These are phyloP conservation scores for Drosophila kikkawai DNA, from an alignment of 1,140 invertebrate genomes.

Conservation along the genomic window DNA sequence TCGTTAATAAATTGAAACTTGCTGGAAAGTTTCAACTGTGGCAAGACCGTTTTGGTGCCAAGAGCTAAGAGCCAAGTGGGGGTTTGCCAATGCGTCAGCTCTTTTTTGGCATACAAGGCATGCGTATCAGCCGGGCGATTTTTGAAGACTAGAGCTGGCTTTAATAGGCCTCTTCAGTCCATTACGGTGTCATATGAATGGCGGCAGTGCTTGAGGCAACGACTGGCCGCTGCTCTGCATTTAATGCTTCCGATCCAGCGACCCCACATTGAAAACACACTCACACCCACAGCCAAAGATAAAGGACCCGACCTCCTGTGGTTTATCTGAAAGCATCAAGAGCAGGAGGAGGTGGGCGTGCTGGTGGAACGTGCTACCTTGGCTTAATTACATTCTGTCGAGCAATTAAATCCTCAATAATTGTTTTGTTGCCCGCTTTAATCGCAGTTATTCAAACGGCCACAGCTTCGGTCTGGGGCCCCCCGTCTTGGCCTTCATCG, in stretches of 20 bases:
- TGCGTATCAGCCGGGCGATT: conserved; percentile 3
- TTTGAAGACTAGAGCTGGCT: conserved; percentile 37
- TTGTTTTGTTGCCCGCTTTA: conserved; percentile 80
- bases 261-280: conserved; percentile 35
- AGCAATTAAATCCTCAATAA: conserved; percentile 83
- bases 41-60: conserved; percentile 36
- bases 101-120: conserved; percentile 17
- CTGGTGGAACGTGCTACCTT: conserved; percentile 69
- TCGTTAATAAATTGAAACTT: conserved; percentile 83
- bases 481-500: conserved; percentile 25
- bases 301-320: conserved; percentile 48
- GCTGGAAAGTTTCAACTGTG: conserved; percentile 62
- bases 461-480: conserved; percentile 17
- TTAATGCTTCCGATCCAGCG: conserved; percentile 39
- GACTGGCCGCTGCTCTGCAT: conserved; percentile 42
- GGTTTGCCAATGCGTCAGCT: conserved; percentile 40
- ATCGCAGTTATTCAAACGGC: conserved; percentile 77
- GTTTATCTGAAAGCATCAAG: conserved; percentile 57
- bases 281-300: background rate
- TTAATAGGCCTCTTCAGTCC: conserved; percentile 56
- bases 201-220: conserved; percentile 18
- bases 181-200: conserved; percentile 16
- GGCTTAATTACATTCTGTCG: conserved; percentile 81
- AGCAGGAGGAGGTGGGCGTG: background rate
- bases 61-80: conserved; percentile 27